Base-by-base conservation (phyloP, 1,140 invertebrate species). In the Plutomurus gul region DNA sequence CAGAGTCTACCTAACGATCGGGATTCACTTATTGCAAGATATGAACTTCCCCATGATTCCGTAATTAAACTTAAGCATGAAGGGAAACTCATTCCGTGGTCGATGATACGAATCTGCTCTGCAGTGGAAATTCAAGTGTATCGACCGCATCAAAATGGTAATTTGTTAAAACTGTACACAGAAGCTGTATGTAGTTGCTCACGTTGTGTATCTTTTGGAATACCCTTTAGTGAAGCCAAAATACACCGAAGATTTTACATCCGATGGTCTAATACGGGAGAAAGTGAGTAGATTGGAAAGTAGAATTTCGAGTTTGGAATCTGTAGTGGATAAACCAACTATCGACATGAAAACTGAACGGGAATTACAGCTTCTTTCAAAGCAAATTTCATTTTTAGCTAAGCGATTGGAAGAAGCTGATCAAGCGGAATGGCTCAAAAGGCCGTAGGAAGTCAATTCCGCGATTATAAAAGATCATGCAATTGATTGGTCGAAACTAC, bases 81-180 rank as follows among this genome's bases (percentile, higher is more conserved):
- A 16, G 82, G 81, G 10, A 80, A 79, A 27, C 30, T 78, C 3
- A 82, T 84, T 27, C 81, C 82, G 11, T 84, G 81, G 81, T 81
- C 76, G 0, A 37, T 82, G 18, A 27, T 82, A 16, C 18, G 33
- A 51, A 51, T 74, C 6, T 77, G 79, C 30, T 76, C 74, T 46
- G 16, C 16, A n/a, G 47, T 83, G 2, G 77, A 84, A n/a, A 84
- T 84, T 36, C 49, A 78, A 70, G 77, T 84, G 1, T 80, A 37
- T 79, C 80, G 82, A 4, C 82, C 82, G 13, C 81, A 84, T 73
- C 82, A 82, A 60, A 80, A 78, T 49, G 77, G 82, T 84, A 77
- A 43, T 20, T 13, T 30, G 1, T 16, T 13, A 65, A 36, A 20
- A 20, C 20, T 22, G 4, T 10, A 49, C 7, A 22, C 22, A 1